Percentiles rank a stretch among this genome's conserved stretches.
These are phyloP conservation scores for Mormyrops boulengeri DNA, from an alignment of 2,797 vertebrate genomes.

Conservation along the genomic window DNA sequence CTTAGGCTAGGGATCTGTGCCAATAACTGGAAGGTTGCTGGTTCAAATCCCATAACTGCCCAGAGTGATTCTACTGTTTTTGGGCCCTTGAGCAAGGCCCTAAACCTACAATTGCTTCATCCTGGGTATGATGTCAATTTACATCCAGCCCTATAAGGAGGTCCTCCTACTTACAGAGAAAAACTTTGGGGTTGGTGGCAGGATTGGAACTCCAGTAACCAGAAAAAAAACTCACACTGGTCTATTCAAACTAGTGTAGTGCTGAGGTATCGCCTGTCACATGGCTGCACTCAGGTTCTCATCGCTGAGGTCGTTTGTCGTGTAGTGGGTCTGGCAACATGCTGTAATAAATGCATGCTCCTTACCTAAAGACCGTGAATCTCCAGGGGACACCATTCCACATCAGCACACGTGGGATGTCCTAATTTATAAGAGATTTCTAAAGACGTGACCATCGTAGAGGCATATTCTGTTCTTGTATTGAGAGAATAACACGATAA, in stretches of 20 bases:
- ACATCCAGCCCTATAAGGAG: background rate
- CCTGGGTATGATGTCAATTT: background rate
- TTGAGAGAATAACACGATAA: background rate
- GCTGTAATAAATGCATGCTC: background rate
- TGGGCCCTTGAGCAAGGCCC: background rate
- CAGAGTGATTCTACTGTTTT: background rate
- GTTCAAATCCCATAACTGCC: background rate
- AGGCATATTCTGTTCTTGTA: background rate
- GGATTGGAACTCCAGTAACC: background rate
- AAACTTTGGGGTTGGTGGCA: background rate
- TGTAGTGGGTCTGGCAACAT: background rate
- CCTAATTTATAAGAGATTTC: background rate
- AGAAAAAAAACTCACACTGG: background rate
- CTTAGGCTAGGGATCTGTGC: background rate
- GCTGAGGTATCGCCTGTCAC: no score
- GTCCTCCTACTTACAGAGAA: background rate
- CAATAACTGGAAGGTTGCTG: background rate
- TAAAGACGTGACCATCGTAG: background rate
- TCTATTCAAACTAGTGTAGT: no score
- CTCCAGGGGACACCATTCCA: background rate
- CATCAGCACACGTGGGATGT: background rate
- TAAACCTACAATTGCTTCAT: background rate
- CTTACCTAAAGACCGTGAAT: background rate
- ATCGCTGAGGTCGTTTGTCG: background rate
- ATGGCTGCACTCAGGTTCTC: no score